phyloP scores from a whole-genome alignment of 2,113 vertebrate genomes.

The Gallinago paraguaiae region DNA sequence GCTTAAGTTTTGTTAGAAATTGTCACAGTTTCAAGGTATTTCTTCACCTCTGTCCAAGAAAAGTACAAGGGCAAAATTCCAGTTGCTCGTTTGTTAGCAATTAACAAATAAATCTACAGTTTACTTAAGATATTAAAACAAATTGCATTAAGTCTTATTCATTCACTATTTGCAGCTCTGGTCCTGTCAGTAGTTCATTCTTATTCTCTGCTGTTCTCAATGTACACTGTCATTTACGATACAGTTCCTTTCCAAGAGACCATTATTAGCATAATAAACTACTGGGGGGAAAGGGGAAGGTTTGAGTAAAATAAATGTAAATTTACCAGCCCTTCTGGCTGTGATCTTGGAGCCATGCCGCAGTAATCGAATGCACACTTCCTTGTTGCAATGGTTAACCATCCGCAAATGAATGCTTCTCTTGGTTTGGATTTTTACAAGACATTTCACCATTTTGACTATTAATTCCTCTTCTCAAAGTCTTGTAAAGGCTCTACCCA shows the following conservation, averaged over 20 bases:
- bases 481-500: conserved; percentile 24
- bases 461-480: conserved; percentile 15
- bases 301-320: conserved; percentile 8
- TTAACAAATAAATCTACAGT: background rate
- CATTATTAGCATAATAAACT: background rate
- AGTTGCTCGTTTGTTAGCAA: background rate
- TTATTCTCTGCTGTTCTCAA: background rate
- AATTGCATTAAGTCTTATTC: background rate
- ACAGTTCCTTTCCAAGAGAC: background rate
- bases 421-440: conserved; percentile 92
- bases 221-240: background rate
- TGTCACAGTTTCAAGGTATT: background rate
- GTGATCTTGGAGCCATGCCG: conserved; percentile 84
- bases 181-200: background rate
- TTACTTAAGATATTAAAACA: background rate
- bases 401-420: conserved; percentile 88
- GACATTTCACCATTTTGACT: conserved; percentile 85
- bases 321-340: conserved; percentile 79
- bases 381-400: conserved; percentile 90
- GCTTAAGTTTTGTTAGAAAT: background rate
- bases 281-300: background rate
- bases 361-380: conserved; percentile 89
- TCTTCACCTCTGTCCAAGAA: background rate
- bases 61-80: background rate
- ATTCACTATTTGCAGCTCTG: background rate